Percentiles rank a stretch among this genome's conserved stretches.
These are phyloP conservation scores for Ridgeia piscesae DNA, from an alignment of 1,140 invertebrate species.

Conservation along the genomic window DNA sequence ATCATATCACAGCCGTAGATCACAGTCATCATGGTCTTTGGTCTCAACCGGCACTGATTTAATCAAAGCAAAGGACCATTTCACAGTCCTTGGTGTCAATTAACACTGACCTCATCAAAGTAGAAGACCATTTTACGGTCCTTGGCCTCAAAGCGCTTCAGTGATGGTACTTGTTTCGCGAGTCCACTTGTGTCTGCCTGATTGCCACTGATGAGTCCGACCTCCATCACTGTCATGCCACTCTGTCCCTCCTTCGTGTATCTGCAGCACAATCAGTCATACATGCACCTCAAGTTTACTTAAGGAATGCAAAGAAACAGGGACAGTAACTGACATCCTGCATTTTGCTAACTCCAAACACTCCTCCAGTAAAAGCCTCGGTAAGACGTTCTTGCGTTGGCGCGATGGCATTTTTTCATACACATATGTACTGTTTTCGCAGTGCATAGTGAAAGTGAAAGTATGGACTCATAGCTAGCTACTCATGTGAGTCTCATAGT, in stretches of 20 bases:
- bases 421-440: too few species aligned
- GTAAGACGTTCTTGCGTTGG: too few species aligned
- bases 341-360: too few species aligned
- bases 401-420: too few species aligned
- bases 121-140: conserved; percentile 22
- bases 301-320: not conserved
- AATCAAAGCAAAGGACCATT: not conserved
- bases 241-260: conserved; percentile 1
- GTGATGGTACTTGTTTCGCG: not conserved
- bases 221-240: conserved; percentile 24
- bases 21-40: conserved; percentile 16
- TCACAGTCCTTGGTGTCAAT: not conserved
- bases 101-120: conserved; percentile 25
- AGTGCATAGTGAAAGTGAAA: too few species aligned
- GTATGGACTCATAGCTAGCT: too few species aligned
- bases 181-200: not conserved
- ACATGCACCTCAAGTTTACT: not conserved
- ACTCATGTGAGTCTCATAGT: too few species aligned
- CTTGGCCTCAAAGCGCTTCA: conserved; percentile 21
- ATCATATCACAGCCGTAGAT: not conserved
- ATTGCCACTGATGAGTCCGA: conserved; percentile 19
- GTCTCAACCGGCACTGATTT: conserved; percentile 22
- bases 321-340: too few species aligned
- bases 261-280: not conserved
- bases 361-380: too few species aligned